Percentiles rank a stretch among this genome's conserved stretches.
Evolutionary conservation across 2,888 invertebrate species (phyloP).

Genomic region (Dryobotodes eremita): DNA sequence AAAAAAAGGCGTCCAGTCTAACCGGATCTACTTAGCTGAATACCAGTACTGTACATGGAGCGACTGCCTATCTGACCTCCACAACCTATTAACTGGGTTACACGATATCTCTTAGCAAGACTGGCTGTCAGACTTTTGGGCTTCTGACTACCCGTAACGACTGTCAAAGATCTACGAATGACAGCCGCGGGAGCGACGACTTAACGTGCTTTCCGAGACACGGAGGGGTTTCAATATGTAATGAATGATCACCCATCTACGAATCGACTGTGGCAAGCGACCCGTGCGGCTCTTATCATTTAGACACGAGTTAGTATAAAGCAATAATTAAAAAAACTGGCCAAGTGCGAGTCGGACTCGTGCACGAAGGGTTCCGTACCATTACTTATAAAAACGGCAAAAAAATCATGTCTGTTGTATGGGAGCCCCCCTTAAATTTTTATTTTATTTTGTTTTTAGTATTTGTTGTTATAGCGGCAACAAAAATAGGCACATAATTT

Average conservation of each 20-base stretch:
- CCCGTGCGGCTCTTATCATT: background rate
- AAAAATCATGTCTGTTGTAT: too few relatives aligned
- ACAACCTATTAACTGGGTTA: background rate
- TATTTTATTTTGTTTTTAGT: too few relatives aligned
- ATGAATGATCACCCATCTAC: background rate
- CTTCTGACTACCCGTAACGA: background rate
- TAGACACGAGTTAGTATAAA: background rate
- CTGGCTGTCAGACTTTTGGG: background rate
- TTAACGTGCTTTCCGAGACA: background rate
- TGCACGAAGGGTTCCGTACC: too few relatives aligned
- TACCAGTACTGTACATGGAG: background rate
- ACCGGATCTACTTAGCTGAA: background rate
- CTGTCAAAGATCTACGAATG: background rate
- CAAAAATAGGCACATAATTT: too few relatives aligned
- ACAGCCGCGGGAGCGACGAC: background rate
- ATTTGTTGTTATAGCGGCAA: too few relatives aligned
- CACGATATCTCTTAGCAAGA: background rate
- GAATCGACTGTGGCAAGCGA: background rate
- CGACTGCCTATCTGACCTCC: background rate
- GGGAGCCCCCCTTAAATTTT: too few relatives aligned
- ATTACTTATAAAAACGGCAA: too few relatives aligned
- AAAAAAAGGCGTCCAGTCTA: too few relatives aligned
- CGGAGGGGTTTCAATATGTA: background rate
- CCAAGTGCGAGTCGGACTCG: too few relatives aligned
- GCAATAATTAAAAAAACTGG: too few relatives aligned